Evolutionary conservation across 2,113 vertebrate species (phyloP), one percentile per base, ranked within the genome.

Genomic region (Leiothrix lutea): DNA sequence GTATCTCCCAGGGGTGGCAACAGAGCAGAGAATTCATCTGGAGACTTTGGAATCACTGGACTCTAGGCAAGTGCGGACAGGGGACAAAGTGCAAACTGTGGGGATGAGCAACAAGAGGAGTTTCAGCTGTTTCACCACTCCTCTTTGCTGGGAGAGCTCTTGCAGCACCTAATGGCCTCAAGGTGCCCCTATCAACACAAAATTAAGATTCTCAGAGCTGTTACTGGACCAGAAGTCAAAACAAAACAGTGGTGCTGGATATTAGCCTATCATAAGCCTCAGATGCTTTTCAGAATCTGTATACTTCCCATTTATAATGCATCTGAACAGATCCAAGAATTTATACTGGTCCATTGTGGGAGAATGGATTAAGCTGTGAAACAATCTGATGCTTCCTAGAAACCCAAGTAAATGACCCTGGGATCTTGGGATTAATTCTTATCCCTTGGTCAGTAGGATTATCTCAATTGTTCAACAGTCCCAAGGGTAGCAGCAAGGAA

Each of bases 211-310:
- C 17, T 47, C 11, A 3, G 24, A 64, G 31, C n/a, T 48, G 25
- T 47, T 60, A 53, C 23, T 45, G n/a, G 24, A 40, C 66, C 28
- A 85, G 54, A 92, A 88, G 11, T 38, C 33, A 88, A 80, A 85
- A 26, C 2, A 54, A 77, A 89, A 72, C 58, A 42, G 1, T 9
- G 11, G 5, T 0, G 0, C 33, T 42, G 8, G 38, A 3, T 33
- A 73, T 33, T 35, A 83, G 25, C 11, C 58, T 24, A 62, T 2
- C 0, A 8, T 29, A 90, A 80, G 38, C 44, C 23, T n/a, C 42
- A 62, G 20, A 38, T 20, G 9, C 35, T 77, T 86, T 72, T 64
- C 44, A 85, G 45, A 20, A 61, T 54, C 45, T 28, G 6, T 48
- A 82, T 40, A 85, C 4, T 50, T 80, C 10, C 23, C n/a, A 60